Conservation (phyloP, 2,113 vertebrate species). For the Nanorana parkeri region DNA sequence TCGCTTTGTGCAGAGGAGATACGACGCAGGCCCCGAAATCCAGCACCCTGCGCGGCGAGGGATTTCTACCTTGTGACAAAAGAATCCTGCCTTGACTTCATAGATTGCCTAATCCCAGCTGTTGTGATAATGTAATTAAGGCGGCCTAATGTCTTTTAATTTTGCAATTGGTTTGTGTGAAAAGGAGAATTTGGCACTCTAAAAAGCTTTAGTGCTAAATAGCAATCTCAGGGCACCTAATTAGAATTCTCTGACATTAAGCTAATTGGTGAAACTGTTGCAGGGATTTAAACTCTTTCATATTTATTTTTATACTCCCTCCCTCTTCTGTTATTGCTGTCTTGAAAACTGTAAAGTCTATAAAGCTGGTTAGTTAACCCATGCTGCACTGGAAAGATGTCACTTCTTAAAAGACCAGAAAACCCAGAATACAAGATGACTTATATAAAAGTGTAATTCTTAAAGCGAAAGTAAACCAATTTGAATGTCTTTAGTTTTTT, state of each 20-base stretch:
- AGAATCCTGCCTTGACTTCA: slow-evolving; percentile 97
- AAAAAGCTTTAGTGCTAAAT: slow-evolving; percentile 88
- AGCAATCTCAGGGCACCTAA: slow-evolving; percentile 94
- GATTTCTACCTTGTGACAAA: slow-evolving; percentile 93
- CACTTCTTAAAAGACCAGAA: no score
- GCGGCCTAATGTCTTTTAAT: slow-evolving; percentile 99
- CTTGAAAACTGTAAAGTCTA: slow-evolving; percentile 17
- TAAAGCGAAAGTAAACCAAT: no score
- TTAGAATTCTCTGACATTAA: slow-evolving; percentile 99
- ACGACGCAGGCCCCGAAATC: slow-evolving; percentile 90
- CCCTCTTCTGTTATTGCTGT: slow-evolving; percentile 7
- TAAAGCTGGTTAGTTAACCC: background rate
- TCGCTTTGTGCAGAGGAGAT: slow-evolving; percentile 93
- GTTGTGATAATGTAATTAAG: slow-evolving; percentile 99
- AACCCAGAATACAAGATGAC: no score
- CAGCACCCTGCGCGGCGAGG: slow-evolving; percentile 87
- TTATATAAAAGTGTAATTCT: no score
- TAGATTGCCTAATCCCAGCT: slow-evolving; percentile 99
- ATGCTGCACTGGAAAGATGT: background rate
- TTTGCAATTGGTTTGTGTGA: slow-evolving; percentile 90
- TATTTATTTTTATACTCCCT: slow-evolving; percentile 67
- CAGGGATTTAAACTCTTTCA: slow-evolving; percentile 92
- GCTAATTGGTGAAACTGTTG: slow-evolving; percentile 98
- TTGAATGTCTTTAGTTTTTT: no score
- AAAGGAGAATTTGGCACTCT: slow-evolving; percentile 88